Percentiles rank a stretch among this genome's conserved stretches.
phyloP scores from a whole-genome alignment of 2,888 invertebrate species.

The Luffia ferchaultella region DNA sequence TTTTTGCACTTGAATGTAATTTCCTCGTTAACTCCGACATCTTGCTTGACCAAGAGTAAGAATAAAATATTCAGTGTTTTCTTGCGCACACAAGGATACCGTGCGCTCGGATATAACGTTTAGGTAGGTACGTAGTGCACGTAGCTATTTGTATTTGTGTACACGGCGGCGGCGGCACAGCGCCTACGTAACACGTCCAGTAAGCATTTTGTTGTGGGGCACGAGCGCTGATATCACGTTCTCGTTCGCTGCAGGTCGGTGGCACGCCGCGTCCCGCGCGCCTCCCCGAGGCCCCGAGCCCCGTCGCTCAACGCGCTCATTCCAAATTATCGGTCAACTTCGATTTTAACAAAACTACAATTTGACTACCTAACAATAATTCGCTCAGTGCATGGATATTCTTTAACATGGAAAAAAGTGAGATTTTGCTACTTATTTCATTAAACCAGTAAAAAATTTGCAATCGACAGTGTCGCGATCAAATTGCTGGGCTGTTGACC shows the following conservation, averaged over 20 bases:
- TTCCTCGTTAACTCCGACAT: too few species aligned
- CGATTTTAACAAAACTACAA: constrained; percentile 17
- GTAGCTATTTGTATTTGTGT: constrained; percentile 14
- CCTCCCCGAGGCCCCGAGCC: constrained; percentile 14
- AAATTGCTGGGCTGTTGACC: constrained; percentile 58
- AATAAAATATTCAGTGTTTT: constrained; percentile 20
- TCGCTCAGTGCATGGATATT: background rate
- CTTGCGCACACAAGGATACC: constrained; percentile 26
- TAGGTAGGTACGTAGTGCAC: constrained; percentile 20
- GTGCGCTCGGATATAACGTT: constrained; percentile 26
- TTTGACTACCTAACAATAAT: background rate
- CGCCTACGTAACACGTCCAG: constrained; percentile 62
- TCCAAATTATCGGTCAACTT: constrained; percentile 57
- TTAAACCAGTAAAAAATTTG: constrained; percentile 36
- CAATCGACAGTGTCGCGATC: constrained; percentile 25
- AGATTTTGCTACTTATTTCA: constrained; percentile 7
- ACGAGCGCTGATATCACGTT: constrained; percentile 61
- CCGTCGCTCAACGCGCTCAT: constrained; percentile 32
- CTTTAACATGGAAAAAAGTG: background rate
- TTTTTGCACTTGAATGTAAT: too few species aligned
- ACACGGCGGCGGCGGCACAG: constrained; percentile 38
- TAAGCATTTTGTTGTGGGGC: constrained; percentile 65
- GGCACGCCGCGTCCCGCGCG: constrained; percentile 49
- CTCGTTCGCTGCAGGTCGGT: constrained; percentile 51
- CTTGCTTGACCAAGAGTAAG: too few species aligned